Base-by-base conservation (phyloP, 2,113 vertebrate species). In the Oryzias curvinotus region DNA sequence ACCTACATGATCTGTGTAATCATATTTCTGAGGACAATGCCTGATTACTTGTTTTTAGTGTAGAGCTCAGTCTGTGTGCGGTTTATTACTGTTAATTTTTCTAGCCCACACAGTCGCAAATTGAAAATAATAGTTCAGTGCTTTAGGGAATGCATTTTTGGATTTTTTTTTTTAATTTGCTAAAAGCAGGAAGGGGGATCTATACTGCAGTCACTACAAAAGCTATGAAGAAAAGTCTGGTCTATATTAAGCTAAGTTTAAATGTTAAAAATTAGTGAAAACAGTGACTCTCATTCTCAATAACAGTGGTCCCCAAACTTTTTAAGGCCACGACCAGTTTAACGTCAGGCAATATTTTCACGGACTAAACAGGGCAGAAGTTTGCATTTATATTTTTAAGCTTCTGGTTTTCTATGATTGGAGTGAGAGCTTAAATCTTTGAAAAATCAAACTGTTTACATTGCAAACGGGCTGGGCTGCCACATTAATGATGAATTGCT, bases 11-110 rank as follows among this genome's bases (percentile, higher is more conserved):
- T 58, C 54, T 64, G 44, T 44, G 23, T 41, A 55, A 55, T 64
- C 45, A 51, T 25, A 23, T 41, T 75, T 75, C 28, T 51, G 50
- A 36, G 43, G 65, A 60, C 23, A 8, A 26, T n/a, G n/a, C 18
- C 41, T 68, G 55, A 17, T 44, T 19, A 45, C 23, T 42, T 43
- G 30, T 68, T 68, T 60, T 60, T 13, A 48, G 17, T n/a, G 53
- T 30, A 17, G 42, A 5, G 7, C 23, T 41, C 14, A 57, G 42
- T 53, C 45, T 60, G 51, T 65, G 41, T 70, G 46, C 13, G 64
- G 47, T 42, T 62, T 36, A 26, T 25, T 54, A 46, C 36, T 14
- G 28, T 19, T 8, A 21, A 10, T 16, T 8, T n/a, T 36, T 28
- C 58, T 25, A 51, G 14, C 10, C 19, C 43, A 17, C 14, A 50